Base-by-base conservation (phyloP, 1,140 invertebrate species). In the Drosophila auraria region DNA sequence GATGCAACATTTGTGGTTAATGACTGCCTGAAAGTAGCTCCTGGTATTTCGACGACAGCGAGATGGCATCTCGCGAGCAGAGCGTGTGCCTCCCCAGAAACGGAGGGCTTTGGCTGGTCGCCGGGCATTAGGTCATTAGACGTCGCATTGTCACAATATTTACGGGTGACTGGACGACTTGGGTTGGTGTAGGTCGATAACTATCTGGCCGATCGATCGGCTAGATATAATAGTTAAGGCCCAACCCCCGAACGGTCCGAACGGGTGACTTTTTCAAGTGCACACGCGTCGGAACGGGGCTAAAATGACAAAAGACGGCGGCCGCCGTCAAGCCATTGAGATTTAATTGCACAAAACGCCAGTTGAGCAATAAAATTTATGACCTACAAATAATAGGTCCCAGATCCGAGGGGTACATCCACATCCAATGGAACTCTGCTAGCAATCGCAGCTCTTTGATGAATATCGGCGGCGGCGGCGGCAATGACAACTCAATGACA, bases 321-420 rank as follows among this genome's bases (percentile, higher is more conserved):
- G 82, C 82, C 68, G 73, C 63, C 72, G 50, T 56, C 59, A 63
- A 79, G 57, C 82, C 83, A 92, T 92, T 92, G 87, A 89, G 83
- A 92, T 91, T 92, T 92, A 92, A 92, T 92, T 92, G 91, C 90
- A 89, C 68, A 79, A 57, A 89, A 76, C 91, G 91, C 77, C 91
- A 91, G 87, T 87, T 84, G 80, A 92, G 90, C 90, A 92, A 92
- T 92, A 92, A 92, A 92, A 92, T 92, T 92, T 92, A 92, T 92
- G 90, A 90, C 90, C 86, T 92, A 92, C 90, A 92, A 92, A 92
- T 92, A 92, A 92, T 92, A 82, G 90, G 80, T 84, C 84, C 81
- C 75, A 75, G 38, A 36, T 30, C 30, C 12, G 36, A 40, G 15
- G 56, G 45, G 30, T 17, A 42, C 33, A 36, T 36, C 33, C 33